Percentiles rank a stretch among this genome's conserved stretches.
phyloP scores from a whole-genome alignment of 2,888 invertebrate genomes.

The Phalera bucephala region DNA sequence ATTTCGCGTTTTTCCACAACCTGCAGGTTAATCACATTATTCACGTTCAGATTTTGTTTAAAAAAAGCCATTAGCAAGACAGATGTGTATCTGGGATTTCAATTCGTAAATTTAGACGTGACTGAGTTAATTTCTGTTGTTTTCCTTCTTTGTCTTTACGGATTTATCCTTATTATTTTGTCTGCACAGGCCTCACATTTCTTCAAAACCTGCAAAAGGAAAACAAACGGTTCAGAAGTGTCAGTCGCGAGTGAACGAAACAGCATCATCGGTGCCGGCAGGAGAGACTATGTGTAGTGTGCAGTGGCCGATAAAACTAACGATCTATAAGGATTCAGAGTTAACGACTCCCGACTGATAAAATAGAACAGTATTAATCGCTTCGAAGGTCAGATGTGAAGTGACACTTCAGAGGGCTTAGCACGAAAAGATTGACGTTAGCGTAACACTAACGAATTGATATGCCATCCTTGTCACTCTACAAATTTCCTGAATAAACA shows the following conservation, averaged over 20 bases:
- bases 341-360: constrained; percentile 59
- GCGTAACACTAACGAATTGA: no score
- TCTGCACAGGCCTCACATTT: constrained; percentile 60
- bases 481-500: no score
- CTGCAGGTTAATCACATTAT: no score
- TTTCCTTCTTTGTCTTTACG: no score
- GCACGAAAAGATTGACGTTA: no score
- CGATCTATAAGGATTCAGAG: constrained; percentile 27
- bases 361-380: constrained; percentile 68
- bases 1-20: no score
- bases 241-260: constrained; percentile 75
- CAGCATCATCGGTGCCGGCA: constrained; percentile 62
- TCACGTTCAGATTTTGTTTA: no score
- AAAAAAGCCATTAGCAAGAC: no score
- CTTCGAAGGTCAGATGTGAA: constrained; percentile 41
- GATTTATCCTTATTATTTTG: constrained; percentile 19
- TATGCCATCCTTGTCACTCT: no score
- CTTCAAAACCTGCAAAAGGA: constrained; percentile 61
- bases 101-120: no score
- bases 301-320: constrained; percentile 12
- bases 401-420: constrained; percentile 30
- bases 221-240: constrained; percentile 68
- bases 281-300: constrained; percentile 71
- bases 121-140: no score
- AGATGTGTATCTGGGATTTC: no score